A percentile compares a stretch with the other conserved stretches of the same genome.
Evolutionary conservation across 2,888 invertebrate genomes (phyloP).

Genomic region (Drosophila testacea): DNA sequence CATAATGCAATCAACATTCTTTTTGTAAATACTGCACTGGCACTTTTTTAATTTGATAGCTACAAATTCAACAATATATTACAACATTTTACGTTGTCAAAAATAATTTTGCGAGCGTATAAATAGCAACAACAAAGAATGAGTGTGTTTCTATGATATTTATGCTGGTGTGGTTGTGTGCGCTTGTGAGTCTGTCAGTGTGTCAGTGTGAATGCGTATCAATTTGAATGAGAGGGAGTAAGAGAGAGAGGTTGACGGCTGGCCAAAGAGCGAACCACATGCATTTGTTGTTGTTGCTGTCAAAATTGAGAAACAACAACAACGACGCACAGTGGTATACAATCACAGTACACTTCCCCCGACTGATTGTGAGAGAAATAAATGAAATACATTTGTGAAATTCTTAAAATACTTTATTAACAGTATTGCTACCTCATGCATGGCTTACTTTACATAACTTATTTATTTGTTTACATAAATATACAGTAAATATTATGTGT

Average conservation of each 20-base stretch:
- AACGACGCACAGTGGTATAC: conserved; percentile 41
- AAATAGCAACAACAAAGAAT: conserved; percentile 66
- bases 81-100: conserved; percentile 58
- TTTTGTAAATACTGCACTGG: conserved; percentile 49
- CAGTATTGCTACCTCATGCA: conserved; percentile 41
- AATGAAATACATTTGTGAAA: conserved; percentile 7
- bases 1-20: conserved; percentile 35
- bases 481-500: conserved; percentile 12
- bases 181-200: neutral
- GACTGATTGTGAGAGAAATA: neutral
- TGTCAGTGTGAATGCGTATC: conserved; percentile 29
- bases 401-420: conserved; percentile 53
- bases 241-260: neutral
- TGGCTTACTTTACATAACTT: conserved; percentile 35
- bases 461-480: conserved; percentile 9
- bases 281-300: conserved; percentile 45
- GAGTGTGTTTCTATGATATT: conserved; percentile 30
- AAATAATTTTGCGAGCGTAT: conserved; percentile 58
- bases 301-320: conserved; percentile 39
- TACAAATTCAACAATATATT: conserved; percentile 46
- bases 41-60: conserved; percentile 40
- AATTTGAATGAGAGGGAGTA: conserved; percentile 21
- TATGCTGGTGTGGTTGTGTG: conserved; percentile 11
- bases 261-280: conserved; percentile 27
- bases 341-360: neutral